Percentiles rank a stretch among this genome's conserved stretches.
Conservation (phyloP, 1,140 invertebrate genomes). For the Pseudoatta argentina region DNA sequence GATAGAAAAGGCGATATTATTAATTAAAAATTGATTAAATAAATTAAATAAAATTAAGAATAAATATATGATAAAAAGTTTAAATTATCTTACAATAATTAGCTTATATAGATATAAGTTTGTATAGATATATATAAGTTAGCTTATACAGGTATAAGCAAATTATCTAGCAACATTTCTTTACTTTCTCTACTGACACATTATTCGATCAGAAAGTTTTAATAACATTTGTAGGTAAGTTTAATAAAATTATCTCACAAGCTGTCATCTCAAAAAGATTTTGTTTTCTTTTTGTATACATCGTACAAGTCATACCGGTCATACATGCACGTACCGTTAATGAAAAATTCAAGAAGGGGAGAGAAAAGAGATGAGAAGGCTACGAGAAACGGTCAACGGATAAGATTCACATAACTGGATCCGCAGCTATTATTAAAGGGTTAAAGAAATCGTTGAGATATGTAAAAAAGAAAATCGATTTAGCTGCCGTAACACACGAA, state of each 20-base stretch:
- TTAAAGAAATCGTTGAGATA: constrained; percentile 60
- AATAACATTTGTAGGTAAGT: not conserved
- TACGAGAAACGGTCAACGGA: constrained; percentile 56
- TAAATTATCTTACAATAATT: no score
- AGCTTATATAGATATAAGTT: no score
- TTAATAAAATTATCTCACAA: constrained; percentile 26
- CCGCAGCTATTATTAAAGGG: constrained; percentile 31
- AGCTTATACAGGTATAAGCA: no score
- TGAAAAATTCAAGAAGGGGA: constrained; percentile 30
- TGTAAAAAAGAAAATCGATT: constrained; percentile 54
- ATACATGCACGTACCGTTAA: not conserved
- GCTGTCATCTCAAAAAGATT: not conserved
- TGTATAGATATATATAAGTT: no score
- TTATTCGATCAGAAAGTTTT: not conserved
- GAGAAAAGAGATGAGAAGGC: not conserved
- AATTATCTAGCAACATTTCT: not conserved
- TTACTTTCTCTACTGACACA: not conserved
- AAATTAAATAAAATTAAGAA: not conserved
- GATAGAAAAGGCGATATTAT: not conserved
- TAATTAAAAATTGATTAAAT: not conserved
- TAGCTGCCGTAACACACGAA: constrained; percentile 33
- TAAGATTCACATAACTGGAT: constrained; percentile 53
- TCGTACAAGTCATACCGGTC: not conserved
- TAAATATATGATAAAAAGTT: not conserved
- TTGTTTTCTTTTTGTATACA: not conserved